Base-by-base conservation (phyloP, 2,888 invertebrate genomes). In the Phortica magna region DNA sequence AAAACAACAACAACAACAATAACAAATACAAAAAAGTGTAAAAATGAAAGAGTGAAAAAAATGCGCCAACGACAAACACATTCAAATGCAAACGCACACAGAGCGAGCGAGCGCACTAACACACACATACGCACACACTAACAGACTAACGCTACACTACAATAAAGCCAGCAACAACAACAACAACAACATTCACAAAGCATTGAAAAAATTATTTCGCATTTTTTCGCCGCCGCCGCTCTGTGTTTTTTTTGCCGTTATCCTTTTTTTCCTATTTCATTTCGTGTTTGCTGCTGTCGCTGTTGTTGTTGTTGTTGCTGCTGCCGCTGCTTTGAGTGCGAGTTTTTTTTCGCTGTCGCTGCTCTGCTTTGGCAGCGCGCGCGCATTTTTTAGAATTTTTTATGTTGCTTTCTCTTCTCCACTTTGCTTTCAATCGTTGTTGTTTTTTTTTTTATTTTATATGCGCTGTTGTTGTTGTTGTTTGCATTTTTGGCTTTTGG, bases 301-400 rank as follows among this genome's bases (percentile, higher is more conserved):
- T 22, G 17, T 17, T 48, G 22, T 48, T 48, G 43, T 22, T 10
- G 48, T 70, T 59, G 76, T 75, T 82, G 71, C 79, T 77, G 82
- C 14, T 10, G 48, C 48, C 42, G 76, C 73, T 82, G 71, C 79
- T 77, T 80, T 78, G 83, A 85, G 85, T 84, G 85, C 83, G 82
- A 84, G 83, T 83, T 17, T 41, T 41, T 41, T 39, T 59, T 57
- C n/a, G 22, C 68, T 75, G 72, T 61, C 12, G 42, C 41, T 75
- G 68, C 48, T 75, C 87, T 87, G 88, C 83, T 85, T 86, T 88
- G 85, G 82, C 82, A 84, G 84, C 79, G 80, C 71, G 77, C 73
- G 64, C 73, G 48, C 70, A 39, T 75, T 76, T 68, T 74, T 72
- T 61, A 41, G 75, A 59, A 19, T 76, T 71, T 73, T 64, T 72